Base-by-base conservation (phyloP, 2,113 vertebrate species). In the Chunga burmeisteri region DNA sequence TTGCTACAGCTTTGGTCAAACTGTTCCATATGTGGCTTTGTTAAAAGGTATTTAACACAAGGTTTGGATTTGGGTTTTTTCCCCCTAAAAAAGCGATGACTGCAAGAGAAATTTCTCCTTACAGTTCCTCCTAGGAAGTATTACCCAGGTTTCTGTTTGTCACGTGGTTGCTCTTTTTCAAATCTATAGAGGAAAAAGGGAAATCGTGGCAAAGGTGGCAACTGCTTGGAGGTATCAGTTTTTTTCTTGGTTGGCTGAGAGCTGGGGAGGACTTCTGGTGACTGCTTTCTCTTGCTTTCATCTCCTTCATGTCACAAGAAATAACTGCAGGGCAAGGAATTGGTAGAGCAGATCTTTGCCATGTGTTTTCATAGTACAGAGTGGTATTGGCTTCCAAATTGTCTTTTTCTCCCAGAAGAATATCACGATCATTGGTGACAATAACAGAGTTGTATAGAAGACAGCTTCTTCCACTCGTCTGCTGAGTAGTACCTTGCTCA, bases 61-160 rank as follows among this genome's bases (percentile, higher is more conserved):
- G 8, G 6, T 67, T 58, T 52, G 59, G 17, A 25, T 4, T 2
- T 23, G 25, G 3, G 7, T 22, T 38, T 4, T 7, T 2, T 2
- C 3, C 2, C 1, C 0, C 13, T 34, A 26, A 67, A 52, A 40
- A 23, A 13, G 1, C 16, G n/a, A 17, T 38, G n/a, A n/a, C 21
- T 55, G 29, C n/a, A 50, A 70, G 59, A 84, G 29, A 59, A 65
- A 32, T 40, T 42, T 56, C 30, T 91, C 38, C 42, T 61, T 22
- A 13, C 3, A 22, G 3, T 53, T 84, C n/a, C 36, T 65, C 17
- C 40, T 38, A 25, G 42, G 68, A 66, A 72, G 49, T 16, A 26
- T 81, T 80, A 19, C 14, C 3, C 7, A 8, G 11, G 6, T 85
- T 42, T 55, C 2, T 47, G 70, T 34, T 6, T 62, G 36, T 63